Evolutionary conservation across 1,140 invertebrate species (phyloP), one percentile per base, ranked within the genome.

Genomic region (Asbolus verrucosus): DNA sequence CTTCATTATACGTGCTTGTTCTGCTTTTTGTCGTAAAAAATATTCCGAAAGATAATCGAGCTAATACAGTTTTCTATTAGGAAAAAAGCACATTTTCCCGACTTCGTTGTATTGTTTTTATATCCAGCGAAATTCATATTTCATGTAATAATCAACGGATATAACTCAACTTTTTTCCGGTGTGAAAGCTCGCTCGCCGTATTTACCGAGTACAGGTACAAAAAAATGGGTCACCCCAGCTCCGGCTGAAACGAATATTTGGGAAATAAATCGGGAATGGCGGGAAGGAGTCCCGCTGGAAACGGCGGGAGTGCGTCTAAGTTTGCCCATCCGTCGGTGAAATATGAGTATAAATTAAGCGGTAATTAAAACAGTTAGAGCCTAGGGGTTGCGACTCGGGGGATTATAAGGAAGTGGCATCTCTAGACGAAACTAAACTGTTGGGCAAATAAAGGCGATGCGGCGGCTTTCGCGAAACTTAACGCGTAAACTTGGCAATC

Each of bases 331-430:
- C 3, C 46, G 46, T 54, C 46, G 46, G 46, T 54, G 27, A 54
- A 54, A 54, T 54, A 54, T 54, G 46, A 54, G 46, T 54, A 54
- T 54, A 54, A 54, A 54, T 54, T 54, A 54, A 54, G 27, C 21
- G 46, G 46, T 54, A 54, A 54, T 54, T 54, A 54, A 54, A 54
- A 54, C 46, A 27, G 46, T 54, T 54, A 24, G 46, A 54, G 46
- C 46, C 21, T 54, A 21, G 46, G 46, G 46, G 46, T 54, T 54
- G 19, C 13, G 46, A 54, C 46, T 54, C 11, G 21, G 19, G n/a
- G 46, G 46, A 54, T 54, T 54, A n/a, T n/a, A 54, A 54, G 46
- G 46, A 54, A 54, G 46, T 54, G 46, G 46, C 46, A 21, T 27
- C 6, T 27, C 46, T 54, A 54, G 46, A 19, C 27, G 46, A 54